phyloP scores from a whole-genome alignment of 2,797 vertebrate genomes.

The Diceros bicornis region DNA sequence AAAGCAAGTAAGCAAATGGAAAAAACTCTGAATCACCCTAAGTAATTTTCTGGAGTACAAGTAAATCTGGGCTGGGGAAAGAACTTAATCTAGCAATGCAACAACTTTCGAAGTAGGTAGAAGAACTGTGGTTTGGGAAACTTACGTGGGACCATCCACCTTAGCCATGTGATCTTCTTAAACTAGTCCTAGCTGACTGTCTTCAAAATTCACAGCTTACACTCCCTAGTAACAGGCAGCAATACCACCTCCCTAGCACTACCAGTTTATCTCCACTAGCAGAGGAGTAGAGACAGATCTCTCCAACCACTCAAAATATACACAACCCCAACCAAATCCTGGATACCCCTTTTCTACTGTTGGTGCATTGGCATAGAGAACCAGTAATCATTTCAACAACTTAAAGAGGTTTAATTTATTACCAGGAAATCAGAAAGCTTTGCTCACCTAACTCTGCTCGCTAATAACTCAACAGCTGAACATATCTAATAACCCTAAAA shows the following conservation, averaged over 20 bases:
- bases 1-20: slow-evolving; percentile 33
- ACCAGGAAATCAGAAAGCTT: slow-evolving; percentile 16
- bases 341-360: not conserved
- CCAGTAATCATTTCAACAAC: slow-evolving; percentile 22
- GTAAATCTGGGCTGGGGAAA: not conserved
- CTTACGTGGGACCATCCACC: too few species aligned
- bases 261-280: not conserved
- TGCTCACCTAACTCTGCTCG: not conserved
- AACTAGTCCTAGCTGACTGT: not conserved
- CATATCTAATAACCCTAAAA: not conserved
- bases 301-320: not conserved
- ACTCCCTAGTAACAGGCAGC: not conserved
- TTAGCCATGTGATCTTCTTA: not conserved
- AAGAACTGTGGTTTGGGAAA: not conserved
- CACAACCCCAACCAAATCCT: not conserved
- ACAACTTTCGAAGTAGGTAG: not conserved
- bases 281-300: not conserved
- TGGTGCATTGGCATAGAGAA: not conserved
- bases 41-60: not conserved
- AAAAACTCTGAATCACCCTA: not conserved
- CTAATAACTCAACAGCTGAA: slow-evolving; percentile 3
- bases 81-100: not conserved
- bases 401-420: not conserved
- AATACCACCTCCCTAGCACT: not conserved
- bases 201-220: not conserved